Percentiles rank a stretch among this genome's conserved stretches.
Evolutionary conservation across 2,113 vertebrate species (phyloP).

Genomic region (Noturus placidus): DNA sequence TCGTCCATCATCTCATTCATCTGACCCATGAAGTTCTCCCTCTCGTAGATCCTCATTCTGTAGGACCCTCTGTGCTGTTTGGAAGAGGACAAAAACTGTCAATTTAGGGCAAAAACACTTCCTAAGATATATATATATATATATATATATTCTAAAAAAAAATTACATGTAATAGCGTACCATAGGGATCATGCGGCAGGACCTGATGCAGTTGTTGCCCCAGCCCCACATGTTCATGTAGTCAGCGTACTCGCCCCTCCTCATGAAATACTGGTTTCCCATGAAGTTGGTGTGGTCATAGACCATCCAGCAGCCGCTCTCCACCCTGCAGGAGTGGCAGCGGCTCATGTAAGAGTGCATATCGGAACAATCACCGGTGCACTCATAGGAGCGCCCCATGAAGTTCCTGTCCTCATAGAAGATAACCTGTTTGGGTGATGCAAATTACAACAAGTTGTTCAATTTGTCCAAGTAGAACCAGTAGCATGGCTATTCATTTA

Average conservation of each 20-base stretch:
- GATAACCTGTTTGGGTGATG: constrained; percentile 1
- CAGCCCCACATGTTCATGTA: constrained; percentile 53
- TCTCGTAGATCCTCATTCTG: constrained; percentile 41
- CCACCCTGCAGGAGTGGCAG: constrained; percentile 58
- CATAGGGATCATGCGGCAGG: constrained; percentile 33
- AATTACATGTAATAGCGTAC: too few relatives aligned
- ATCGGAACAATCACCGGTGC: constrained; percentile 27
- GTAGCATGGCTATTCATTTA: neutral
- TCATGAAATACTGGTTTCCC: constrained; percentile 55
- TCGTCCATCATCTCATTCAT: constrained; percentile 24
- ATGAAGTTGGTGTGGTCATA: constrained; percentile 46
- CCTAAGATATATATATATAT: too few relatives aligned
- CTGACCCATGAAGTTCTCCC: constrained; percentile 41
- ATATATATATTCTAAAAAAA: too few relatives aligned
- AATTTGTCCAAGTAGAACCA: neutral
- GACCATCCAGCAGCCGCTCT: constrained; percentile 58
- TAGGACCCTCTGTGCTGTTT: constrained; percentile 29
- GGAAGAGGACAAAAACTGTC: neutral
- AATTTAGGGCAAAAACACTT: too few relatives aligned
- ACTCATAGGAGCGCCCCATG: constrained; percentile 39
- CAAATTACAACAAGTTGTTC: neutral
- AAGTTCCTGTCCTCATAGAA: constrained; percentile 42
- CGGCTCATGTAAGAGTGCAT: constrained; percentile 28
- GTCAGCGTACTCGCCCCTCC: constrained; percentile 55
- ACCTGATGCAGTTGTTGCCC: constrained; percentile 33